Conservation (phyloP, 2,113 vertebrate species). For the Ailuropoda melanoleuca region DNA sequence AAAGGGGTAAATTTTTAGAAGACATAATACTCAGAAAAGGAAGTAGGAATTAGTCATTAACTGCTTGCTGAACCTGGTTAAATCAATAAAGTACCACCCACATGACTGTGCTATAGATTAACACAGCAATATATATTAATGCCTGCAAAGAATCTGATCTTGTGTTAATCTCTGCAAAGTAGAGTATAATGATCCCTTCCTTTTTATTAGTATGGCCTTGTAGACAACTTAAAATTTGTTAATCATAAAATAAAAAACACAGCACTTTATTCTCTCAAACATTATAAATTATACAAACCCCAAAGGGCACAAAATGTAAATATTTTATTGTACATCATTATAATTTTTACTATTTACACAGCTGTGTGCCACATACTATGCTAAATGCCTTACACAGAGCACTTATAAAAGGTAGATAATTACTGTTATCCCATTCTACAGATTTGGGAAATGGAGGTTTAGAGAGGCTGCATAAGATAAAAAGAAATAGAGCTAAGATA, state of each 20-base stretch:
- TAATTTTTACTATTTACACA: background rate
- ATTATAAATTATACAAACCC: background rate
- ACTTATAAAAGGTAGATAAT: background rate
- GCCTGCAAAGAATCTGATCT: background rate
- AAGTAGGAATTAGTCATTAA: background rate
- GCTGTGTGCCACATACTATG: background rate
- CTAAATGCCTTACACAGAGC: background rate
- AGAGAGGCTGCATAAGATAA: background rate
- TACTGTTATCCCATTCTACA: background rate
- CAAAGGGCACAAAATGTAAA: background rate
- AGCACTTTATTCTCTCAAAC: background rate
- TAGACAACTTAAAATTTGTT: background rate
- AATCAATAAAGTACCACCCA: background rate
- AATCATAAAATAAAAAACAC: background rate
- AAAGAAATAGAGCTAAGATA: background rate
- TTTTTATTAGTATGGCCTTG: background rate
- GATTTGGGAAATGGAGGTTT: background rate
- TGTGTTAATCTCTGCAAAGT: background rate
- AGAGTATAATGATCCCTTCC: background rate
- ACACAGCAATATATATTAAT: background rate
- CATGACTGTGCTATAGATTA: background rate
- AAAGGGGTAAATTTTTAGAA: background rate
- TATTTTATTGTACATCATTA: background rate
- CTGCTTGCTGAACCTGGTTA: background rate
- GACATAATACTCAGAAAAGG: constrained; percentile 11